Base-by-base conservation (phyloP, 2,797 vertebrate species). In the Thamnophis elegans region DNA sequence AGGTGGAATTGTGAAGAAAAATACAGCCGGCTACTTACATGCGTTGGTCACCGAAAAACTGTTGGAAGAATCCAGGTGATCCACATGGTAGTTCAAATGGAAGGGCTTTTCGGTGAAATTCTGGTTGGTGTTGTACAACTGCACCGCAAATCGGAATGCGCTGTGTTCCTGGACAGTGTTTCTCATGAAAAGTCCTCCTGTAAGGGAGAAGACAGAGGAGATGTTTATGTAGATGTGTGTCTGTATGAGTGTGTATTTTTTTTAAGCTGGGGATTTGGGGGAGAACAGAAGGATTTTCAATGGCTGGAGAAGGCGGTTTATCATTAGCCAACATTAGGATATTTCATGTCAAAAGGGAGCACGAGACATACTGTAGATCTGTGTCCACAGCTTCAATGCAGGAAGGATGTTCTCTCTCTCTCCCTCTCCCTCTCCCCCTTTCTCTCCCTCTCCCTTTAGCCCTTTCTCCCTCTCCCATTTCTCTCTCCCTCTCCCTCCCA, bases 71-170 rank as follows among this genome's bases (percentile, higher is more conserved):
- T 99, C 99, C 97, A 99, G 98, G 97, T 99, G 99, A 97, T 99
- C 99, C 95, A 99, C 99, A 8, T 99, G 99, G 97, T 99, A 99
- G 97, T 99, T 99, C 97, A 99, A 98, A 98, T 99, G 99, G 98
- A 99, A 99, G 96, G 99, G 99, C 97, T 99, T 99, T 96, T 99
- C 99, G 85, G 99, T 99, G 97, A 98, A 99, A 97, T 99, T 99
- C 98, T 99, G 99, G 98, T 99, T 99, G 96, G 99, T 99, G 98
- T 99, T 99, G 98, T 99, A 99, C 98, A 99, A 98, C 98, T 99
- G 99, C 96, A 99, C 99, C 68, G 99, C 99, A 97, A 99, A 99
- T 96, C 99, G 98, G 98, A 99, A 99, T 26, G 99, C 99, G 95
- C 99, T 99, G 98, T 99, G 99, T 97, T 99, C 99, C 98, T 99